phyloP scores from a whole-genome alignment of 2,888 invertebrate genomes.

The Lordiphosa fenestrarum region DNA sequence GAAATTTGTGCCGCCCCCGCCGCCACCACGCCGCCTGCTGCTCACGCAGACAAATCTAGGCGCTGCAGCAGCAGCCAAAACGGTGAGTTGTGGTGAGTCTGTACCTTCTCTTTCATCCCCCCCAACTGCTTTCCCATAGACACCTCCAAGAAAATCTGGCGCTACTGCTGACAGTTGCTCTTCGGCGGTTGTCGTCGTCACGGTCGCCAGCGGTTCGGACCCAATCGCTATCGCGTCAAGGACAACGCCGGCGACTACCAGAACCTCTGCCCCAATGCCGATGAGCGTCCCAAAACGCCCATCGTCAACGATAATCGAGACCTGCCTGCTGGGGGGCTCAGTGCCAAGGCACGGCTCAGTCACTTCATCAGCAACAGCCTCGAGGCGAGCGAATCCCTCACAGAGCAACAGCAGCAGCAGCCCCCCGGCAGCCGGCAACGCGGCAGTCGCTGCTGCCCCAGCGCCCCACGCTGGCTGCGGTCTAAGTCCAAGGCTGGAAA shows the following conservation, averaged over 20 bases:
- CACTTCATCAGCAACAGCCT: conserved; percentile 79
- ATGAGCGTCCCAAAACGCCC: conserved; percentile 61
- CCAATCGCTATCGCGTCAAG: conserved; percentile 64
- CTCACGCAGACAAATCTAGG: conserved; percentile 78
- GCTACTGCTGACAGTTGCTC: conserved; percentile 81
- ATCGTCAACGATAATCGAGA: conserved; percentile 79
- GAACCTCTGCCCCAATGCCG: conserved; percentile 40
- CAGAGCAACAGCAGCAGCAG: conserved; percentile 17
- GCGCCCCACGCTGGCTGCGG: conserved; percentile 76
- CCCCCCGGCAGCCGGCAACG: not conserved
- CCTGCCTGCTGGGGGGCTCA: conserved; percentile 77
- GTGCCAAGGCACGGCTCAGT: conserved; percentile 67
- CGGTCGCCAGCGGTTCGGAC: conserved; percentile 73
- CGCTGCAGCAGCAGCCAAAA: conserved; percentile 50
- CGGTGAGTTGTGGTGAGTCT: conserved; percentile 39
- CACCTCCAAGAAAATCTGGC: conserved; percentile 77
- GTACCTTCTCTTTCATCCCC: too few species aligned
- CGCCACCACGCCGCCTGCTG: conserved; percentile 79
- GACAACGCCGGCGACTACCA: conserved; percentile 56
- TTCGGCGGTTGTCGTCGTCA: conserved; percentile 79
- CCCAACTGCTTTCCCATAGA: conserved; percentile 39
- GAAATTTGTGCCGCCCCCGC: conserved; percentile 78
- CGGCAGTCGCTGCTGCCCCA: conserved; percentile 56
- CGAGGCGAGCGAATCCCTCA: conserved; percentile 54
- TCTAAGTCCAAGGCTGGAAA: conserved; percentile 85